Percentiles rank a stretch among this genome's conserved stretches.
phyloP scores from a whole-genome alignment of 2,797 vertebrate species.

The Fistularia tabacaria region DNA sequence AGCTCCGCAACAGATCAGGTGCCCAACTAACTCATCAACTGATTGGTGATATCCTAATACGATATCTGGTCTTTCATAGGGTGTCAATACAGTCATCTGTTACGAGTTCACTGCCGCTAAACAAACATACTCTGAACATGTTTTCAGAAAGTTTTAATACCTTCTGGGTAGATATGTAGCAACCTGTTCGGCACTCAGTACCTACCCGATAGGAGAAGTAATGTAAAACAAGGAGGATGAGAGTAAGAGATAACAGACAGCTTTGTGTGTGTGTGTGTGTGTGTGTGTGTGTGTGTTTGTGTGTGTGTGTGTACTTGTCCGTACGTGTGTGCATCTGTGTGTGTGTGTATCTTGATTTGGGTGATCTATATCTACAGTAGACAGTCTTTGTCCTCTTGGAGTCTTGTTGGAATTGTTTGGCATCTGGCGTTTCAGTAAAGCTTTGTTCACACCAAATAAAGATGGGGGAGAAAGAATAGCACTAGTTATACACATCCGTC shows the following conservation, averaged over 20 bases:
- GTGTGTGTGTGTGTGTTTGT: slow-evolving; percentile 25
- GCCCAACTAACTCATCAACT: too few relatives aligned
- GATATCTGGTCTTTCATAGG: too few relatives aligned
- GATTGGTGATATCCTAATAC: too few relatives aligned
- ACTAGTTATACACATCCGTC: too few relatives aligned
- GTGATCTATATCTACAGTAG: slow-evolving; percentile 17
- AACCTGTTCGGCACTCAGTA: slow-evolving; percentile 15
- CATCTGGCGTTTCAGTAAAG: slow-evolving; percentile 13
- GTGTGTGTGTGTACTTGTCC: slow-evolving; percentile 8
- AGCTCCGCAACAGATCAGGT: too few relatives aligned
- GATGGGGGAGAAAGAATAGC: not conserved
- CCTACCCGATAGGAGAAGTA: slow-evolving; percentile 35
- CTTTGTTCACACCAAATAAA: slow-evolving; percentile 15
- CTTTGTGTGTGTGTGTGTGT: slow-evolving; percentile 1
- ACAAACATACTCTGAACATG: too few relatives aligned
- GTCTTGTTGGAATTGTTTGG: slow-evolving; percentile 7
- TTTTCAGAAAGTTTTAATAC: slow-evolving; percentile 22
- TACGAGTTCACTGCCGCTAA: too few relatives aligned
- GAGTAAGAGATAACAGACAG: slow-evolving; percentile 35
- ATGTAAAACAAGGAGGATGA: slow-evolving; percentile 36
- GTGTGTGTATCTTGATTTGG: slow-evolving; percentile 9
- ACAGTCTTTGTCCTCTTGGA: slow-evolving; percentile 20
- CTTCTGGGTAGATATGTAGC: slow-evolving; percentile 25
- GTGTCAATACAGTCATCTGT: too few relatives aligned
- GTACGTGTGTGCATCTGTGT: slow-evolving; percentile 21